Evolutionary conservation across 2,113 vertebrate genomes (phyloP).

Genomic region (Syrmaticus mikado): DNA sequence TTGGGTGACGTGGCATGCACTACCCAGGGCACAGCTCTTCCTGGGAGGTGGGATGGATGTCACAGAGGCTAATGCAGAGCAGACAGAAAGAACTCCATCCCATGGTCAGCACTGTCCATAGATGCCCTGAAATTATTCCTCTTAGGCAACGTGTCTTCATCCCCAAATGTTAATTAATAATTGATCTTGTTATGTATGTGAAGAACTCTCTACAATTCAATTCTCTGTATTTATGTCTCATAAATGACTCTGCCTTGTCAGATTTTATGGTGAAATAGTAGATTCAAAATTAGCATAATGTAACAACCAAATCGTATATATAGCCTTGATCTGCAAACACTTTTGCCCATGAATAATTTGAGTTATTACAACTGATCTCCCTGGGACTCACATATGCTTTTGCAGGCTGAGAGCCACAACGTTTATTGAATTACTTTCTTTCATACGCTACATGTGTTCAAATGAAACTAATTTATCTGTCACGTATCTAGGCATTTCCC

Average conservation of each 20-base stretch:
- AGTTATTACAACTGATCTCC: conserved; percentile 49
- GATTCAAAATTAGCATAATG: conserved; percentile 57
- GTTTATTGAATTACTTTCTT: conserved; percentile 63
- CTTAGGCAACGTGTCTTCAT: neutral
- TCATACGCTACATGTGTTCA: neutral
- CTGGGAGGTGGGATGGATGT: neutral
- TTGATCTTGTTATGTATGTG: conserved; percentile 48
- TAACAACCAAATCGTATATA: conserved; percentile 23
- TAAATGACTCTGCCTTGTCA: conserved; percentile 65
- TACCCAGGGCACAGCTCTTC: neutral
- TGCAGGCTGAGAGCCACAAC: neutral
- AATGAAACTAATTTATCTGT: neutral
- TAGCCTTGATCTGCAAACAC: conserved; percentile 53
- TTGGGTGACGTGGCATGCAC: neutral
- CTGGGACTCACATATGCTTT: conserved; percentile 33
- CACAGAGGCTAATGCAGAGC: fast-evolving
- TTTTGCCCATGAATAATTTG: conserved; percentile 57
- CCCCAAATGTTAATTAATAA: conserved; percentile 57
- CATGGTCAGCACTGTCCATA: neutral
- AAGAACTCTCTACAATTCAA: conserved; percentile 31
- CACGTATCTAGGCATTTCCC: conserved; percentile 3
- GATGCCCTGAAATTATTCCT: conserved; percentile 32
- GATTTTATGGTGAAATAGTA: conserved; percentile 68
- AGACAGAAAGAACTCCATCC: neutral
- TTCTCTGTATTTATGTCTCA: conserved; percentile 50